Percentiles rank a stretch among this genome's conserved stretches.
Conservation (phyloP, 2,888 invertebrate species). For the Pterostichus madidus region DNA sequence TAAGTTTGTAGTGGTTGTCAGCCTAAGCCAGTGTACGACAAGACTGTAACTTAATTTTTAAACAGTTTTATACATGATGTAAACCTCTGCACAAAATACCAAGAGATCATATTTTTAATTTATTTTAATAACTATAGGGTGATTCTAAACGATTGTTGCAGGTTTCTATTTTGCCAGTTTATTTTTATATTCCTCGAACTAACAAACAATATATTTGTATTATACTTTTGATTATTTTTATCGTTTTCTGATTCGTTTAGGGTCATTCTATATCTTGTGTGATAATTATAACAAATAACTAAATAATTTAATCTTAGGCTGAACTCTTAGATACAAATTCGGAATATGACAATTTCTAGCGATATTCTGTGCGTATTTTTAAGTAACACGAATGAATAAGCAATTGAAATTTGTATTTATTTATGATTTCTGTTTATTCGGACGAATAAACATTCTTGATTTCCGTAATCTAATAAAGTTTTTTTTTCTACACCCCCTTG, state of each 20-base stretch:
- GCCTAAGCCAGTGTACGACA: slow-evolving; percentile 24
- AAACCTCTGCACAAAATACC: slow-evolving; percentile 39
- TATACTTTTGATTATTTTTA: not conserved
- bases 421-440: slow-evolving; percentile 45
- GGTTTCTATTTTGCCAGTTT: not conserved
- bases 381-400: slow-evolving; percentile 46
- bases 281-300: slow-evolving; percentile 47
- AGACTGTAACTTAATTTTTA: slow-evolving; percentile 43
- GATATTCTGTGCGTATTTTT: slow-evolving; percentile 53
- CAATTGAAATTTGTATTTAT: slow-evolving; percentile 52
- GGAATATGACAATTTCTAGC: slow-evolving; percentile 44
- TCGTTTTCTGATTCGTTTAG: slow-evolving; percentile 7
- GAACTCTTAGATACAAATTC: slow-evolving; percentile 25
- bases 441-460: slow-evolving; percentile 35
- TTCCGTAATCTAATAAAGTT: slow-evolving; percentile 41
- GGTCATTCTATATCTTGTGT: slow-evolving; percentile 21
- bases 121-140: slow-evolving; percentile 33
- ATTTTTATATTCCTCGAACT: not conserved
- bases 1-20: slow-evolving; percentile 24
- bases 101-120: slow-evolving; percentile 43
- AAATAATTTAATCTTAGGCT: slow-evolving; percentile 51
- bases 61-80: slow-evolving; percentile 40
- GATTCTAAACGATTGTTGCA: slow-evolving; percentile 32
- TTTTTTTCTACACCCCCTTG: slow-evolving; percentile 10
- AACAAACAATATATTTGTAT: not conserved